Percentiles rank a stretch among this genome's conserved stretches.
Evolutionary conservation across 1,140 invertebrate species (phyloP).

Genomic region (Cryptotermes secundus): DNA sequence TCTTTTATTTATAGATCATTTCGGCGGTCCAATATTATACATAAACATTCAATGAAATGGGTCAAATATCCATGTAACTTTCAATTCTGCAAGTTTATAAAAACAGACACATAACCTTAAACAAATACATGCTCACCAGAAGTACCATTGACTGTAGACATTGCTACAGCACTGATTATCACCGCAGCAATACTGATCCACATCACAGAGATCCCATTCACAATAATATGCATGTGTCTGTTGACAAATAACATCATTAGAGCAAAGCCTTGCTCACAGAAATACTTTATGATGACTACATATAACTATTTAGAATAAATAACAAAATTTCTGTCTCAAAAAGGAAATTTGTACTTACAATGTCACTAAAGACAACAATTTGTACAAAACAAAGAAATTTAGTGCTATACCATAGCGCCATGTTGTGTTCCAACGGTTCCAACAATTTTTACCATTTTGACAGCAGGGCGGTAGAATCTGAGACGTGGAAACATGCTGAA

Average conservation of each 20-base stretch:
- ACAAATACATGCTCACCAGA: slow-evolving; percentile 24
- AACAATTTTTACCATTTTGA: background rate
- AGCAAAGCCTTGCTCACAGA: background rate
- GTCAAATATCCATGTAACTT: too few species aligned
- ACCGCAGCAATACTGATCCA: slow-evolving; percentile 37
- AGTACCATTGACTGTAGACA: slow-evolving; percentile 31
- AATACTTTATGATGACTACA: background rate
- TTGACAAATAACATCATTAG: slow-evolving; percentile 21
- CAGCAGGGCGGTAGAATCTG: too few species aligned
- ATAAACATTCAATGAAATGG: too few species aligned
- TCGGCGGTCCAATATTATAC: too few species aligned
- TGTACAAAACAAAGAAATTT: background rate
- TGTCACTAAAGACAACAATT: background rate
- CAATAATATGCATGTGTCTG: slow-evolving; percentile 36
- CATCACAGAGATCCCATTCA: slow-evolving; percentile 35
- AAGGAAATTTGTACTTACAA: background rate
- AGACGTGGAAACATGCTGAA: too few species aligned
- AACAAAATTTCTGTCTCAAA: background rate
- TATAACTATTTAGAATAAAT: background rate
- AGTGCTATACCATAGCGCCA: background rate
- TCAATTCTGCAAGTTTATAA: too few species aligned
- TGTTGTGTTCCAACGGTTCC: background rate
- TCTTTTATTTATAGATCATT: too few species aligned
- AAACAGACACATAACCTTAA: background rate
- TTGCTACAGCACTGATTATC: slow-evolving; percentile 36